Evolutionary conservation across 2,113 vertebrate species (phyloP), one percentile per base, ranked within the genome.

Genomic region (Accipiter cooperii): DNA sequence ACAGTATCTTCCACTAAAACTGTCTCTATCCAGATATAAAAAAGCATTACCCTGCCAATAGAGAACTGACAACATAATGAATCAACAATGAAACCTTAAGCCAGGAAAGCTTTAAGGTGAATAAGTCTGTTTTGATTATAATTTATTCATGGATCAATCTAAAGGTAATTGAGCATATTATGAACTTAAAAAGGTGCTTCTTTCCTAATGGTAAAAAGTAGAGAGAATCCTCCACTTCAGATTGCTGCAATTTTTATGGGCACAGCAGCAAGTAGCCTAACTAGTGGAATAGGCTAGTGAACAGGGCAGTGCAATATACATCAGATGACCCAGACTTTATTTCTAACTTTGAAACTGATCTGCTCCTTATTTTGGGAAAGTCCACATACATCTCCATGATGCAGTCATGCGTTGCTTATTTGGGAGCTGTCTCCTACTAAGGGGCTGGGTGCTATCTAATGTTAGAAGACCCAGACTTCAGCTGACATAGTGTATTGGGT

Each of bases 81-180:
- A 98, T 99, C 98, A 98, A 98, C 98, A 97, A 96, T 92, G 97
- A 98, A 97, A 98, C 97, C 98, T 98, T 98, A 98, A 98, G 97
- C 98, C 97, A 79, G 97, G 95, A 97, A 98, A 97, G 97, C 97
- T 98, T 97, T 97, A 97, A 97, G 96, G 98, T 97, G 97, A 98
- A 93, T 96, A 96, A 97, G 93, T 96, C 94, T 97, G 96, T 97
- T 97, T 98, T 97, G 96, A 98, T 97, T 98, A 97, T 97, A 98
- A 98, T 98, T 97, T 98, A 98, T 98, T 98, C 97, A 96, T 71
- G 71, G 97, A 98, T 98, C 97, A 98, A 98, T 98, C 96, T 95
- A 97, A 97, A 97, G 95, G 96, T 98, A 98, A 98, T 98, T 97
- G 98, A 98, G 96, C 97, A 97, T 97, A 98, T 97, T 98, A 98